These are phyloP conservation scores for Syritta pipiens DNA, from an alignment of 2,888 invertebrate genomes.

Conservation along the genomic window DNA sequence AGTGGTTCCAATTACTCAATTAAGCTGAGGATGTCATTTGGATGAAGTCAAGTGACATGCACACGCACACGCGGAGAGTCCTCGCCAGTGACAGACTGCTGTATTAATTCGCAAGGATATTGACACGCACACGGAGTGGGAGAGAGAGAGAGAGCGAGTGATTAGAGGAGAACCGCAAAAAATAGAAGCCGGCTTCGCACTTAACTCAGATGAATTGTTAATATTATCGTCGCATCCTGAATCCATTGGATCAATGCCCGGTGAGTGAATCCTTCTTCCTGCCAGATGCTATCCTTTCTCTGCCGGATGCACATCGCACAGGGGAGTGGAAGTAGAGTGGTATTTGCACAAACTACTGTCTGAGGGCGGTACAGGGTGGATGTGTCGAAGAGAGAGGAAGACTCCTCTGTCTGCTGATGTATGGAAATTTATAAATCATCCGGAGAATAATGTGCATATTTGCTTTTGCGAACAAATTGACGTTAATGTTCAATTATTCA, in stretches of 20 bases:
- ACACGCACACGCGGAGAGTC: too few relatives aligned
- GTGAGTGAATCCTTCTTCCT: neutral
- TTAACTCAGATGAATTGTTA: constrained; percentile 18
- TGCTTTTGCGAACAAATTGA: constrained; percentile 1
- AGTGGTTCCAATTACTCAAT: neutral
- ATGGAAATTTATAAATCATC: constrained; percentile 1
- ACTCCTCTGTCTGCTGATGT: neutral
- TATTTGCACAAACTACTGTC: too few relatives aligned
- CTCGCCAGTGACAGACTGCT: too few relatives aligned
- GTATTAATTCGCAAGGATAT: too few relatives aligned
- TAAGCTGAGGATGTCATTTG: neutral
- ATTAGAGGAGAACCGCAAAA: too few relatives aligned
- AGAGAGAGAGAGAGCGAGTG: too few relatives aligned
- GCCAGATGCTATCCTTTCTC: too few relatives aligned
- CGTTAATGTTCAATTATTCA: constrained; percentile 4
- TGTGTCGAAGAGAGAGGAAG: too few relatives aligned
- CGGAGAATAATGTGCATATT: neutral
- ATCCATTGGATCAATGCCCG: constrained; percentile 10
- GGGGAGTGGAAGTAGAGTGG: too few relatives aligned
- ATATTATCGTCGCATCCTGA: constrained; percentile 1
- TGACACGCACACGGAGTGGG: too few relatives aligned
- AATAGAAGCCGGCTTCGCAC: constrained; percentile 16
- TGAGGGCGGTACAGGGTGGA: too few relatives aligned
- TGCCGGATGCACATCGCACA: too few relatives aligned
- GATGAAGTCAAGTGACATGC: neutral